Conservation (phyloP, 1,140 invertebrate species). For the Armadillidium nasatum region DNA sequence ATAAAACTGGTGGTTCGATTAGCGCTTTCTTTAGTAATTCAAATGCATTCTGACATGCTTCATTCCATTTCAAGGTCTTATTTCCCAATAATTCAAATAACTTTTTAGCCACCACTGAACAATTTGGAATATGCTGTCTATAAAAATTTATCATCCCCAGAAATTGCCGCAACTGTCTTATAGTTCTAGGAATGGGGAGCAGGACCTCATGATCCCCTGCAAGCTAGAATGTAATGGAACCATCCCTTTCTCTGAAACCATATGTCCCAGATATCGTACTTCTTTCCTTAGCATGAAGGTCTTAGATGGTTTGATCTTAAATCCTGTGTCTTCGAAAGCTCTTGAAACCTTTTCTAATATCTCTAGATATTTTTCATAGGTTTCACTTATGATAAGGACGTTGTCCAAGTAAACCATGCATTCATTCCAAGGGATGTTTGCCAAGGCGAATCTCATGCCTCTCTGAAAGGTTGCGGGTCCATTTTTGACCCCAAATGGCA, state of each 20-base stretch:
- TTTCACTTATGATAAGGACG: neutral
- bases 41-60: neutral
- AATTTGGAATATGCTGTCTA: neutral
- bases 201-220: neutral
- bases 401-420: neutral
- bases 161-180: neutral
- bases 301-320: neutral
- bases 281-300: neutral
- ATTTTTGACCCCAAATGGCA: conserved; percentile 5
- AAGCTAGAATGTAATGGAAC: neutral
- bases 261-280: neutral
- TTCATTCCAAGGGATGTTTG: neutral
- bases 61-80: neutral
- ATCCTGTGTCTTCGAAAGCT: neutral
- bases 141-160: neutral
- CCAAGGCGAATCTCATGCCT: neutral
- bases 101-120: neutral
- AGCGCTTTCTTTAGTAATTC: neutral
- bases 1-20: neutral
- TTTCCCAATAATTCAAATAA: neutral
- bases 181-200: no score
- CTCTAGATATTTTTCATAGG: neutral
- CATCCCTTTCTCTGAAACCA: neutral
- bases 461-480: neutral
- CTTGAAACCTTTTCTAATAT: neutral